phyloP scores from a whole-genome alignment of 2,888 invertebrate species.

The Rotaria sp. region DNA sequence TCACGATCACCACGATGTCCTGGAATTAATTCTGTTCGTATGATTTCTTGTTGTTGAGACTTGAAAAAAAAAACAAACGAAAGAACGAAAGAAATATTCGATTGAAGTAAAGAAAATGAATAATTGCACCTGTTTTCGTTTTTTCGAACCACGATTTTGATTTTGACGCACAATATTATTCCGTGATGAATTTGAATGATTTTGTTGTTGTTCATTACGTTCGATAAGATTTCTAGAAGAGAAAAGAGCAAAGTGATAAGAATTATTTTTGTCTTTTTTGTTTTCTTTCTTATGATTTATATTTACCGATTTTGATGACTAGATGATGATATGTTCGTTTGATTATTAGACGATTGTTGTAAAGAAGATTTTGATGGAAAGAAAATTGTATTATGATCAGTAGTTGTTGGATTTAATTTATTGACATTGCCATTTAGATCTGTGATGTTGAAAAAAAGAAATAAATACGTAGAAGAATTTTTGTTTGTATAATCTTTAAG shows the following conservation, averaged over 20 bases:
- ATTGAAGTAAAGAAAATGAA: no score
- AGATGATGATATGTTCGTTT: neutral
- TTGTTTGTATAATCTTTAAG: no score
- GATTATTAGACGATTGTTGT: neutral
- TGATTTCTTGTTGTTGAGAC: neutral
- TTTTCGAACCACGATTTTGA: neutral
- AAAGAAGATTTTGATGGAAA: no score
- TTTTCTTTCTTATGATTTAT: neutral
- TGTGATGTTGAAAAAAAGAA: neutral
- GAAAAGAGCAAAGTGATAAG: neutral
- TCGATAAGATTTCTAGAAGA: neutral
- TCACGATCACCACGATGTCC: conserved; percentile 23
- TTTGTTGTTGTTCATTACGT: neutral
- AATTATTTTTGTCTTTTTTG: fast-evolving
- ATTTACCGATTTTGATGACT: neutral
- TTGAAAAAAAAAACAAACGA: neutral
- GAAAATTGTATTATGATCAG: no score
- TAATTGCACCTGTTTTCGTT: neutral
- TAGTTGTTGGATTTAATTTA: no score
- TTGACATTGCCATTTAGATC: neutral
- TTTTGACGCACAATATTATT: neutral
- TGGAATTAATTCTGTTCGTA: conserved; percentile 2
- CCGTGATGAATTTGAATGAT: neutral
- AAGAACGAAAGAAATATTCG: neutral
- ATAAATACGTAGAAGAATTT: no score